Evolutionary conservation across 2,113 vertebrate species (phyloP), one percentile per base, ranked within the genome.

Genomic region (Setophaga kirtlandii): DNA sequence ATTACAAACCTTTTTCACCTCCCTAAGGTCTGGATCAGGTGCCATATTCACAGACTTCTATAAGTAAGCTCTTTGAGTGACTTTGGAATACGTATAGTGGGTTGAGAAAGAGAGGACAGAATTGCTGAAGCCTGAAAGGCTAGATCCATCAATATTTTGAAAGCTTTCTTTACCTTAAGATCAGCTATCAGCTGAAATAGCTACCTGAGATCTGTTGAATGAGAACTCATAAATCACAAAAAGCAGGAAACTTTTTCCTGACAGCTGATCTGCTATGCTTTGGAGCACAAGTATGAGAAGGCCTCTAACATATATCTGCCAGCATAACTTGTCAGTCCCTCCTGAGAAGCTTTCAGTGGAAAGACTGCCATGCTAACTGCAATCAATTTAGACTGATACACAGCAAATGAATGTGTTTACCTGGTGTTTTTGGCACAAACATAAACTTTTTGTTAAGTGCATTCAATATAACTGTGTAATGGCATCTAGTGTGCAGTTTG

Each of bases 401-500:
- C 18, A 63, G 60, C 35, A 94, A 92, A 94, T 65, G 62, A 77
- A 77, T 84, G 10, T 76, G 47, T 96, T 93, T 91, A 84, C 28
- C 47, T 83, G 73, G 18, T 7, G 44, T 70, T 94, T 96, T 89
- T 93, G 52, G 63, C 64, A 69, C 17, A 82, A 91, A 80, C 18
- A 42, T 90, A 27, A 69, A 53, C 69, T 77, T 97, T 90, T 91
- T 94, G 63, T 94, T 79, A 55, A 92, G 46, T 67, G 12, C 21
- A 70, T 70, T 73, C 42, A 49, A 22, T 87, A 9, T 81, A 92
- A 94, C 93, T 90, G 76, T 88, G 65, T 84, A 94, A 91, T 84
- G 28, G 46, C 69, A 47, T 56, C 24, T 28, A 90, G 46, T 44
- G 75, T 39, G 67, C 16, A 62, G 39, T 86, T 79, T 58, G 67